Evolutionary conservation across 1,140 invertebrate genomes (phyloP).

Genomic region (Thaumatotibia leucotreta): DNA sequence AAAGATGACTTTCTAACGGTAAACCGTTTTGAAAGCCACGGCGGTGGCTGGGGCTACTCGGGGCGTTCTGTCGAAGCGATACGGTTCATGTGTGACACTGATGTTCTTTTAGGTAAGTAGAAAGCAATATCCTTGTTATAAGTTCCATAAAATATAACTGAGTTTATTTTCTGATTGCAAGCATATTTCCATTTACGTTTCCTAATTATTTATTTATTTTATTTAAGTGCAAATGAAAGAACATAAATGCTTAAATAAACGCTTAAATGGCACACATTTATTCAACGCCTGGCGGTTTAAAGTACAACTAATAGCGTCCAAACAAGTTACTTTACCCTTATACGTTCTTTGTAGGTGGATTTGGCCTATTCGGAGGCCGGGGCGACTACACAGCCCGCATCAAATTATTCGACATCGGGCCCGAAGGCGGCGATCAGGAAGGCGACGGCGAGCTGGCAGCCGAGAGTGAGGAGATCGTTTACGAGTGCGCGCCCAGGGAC

Average conservation of each 20-base stretch:
- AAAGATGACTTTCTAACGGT: conserved; percentile 88
- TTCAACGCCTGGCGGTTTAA: no score
- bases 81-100: conserved; percentile 93
- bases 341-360: conserved; percentile 86
- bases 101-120: conserved; percentile 88
- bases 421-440: conserved; percentile 95
- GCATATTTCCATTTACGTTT: no score
- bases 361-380: conserved; percentile 96
- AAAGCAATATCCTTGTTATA: no score
- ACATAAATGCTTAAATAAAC: no score
- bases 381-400: conserved; percentile 98
- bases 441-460: conserved; percentile 93
- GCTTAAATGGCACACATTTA: no score
- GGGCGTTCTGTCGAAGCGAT: conserved; percentile 97
- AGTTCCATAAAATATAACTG: no score
- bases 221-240: no score
- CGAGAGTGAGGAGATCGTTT: conserved; percentile 95
- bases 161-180: no score
- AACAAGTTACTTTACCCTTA: no score
- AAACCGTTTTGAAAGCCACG: conserved; percentile 96
- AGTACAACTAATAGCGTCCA: no score
- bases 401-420: conserved; percentile 94
- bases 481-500: conserved; percentile 93
- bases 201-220: no score
- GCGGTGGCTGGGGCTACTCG: conserved; percentile 98